These are phyloP conservation scores for Narcine bancroftii DNA, from an alignment of 2,113 vertebrate species.

Conservation along the genomic window DNA sequence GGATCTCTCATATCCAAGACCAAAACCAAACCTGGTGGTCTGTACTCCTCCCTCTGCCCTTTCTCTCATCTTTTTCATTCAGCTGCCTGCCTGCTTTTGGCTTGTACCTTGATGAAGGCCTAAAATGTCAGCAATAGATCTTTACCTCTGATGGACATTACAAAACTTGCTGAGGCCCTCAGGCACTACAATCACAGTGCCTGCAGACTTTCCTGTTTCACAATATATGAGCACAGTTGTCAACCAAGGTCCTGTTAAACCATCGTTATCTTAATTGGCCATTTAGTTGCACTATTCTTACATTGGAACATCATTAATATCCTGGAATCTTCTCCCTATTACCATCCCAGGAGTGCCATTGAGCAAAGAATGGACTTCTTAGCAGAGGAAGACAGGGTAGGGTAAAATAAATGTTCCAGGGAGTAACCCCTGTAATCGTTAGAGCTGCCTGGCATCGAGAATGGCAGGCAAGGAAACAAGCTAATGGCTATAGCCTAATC, in stretches of 20 bases:
- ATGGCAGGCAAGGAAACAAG: background rate
- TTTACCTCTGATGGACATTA: too few species aligned
- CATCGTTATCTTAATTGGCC: background rate
- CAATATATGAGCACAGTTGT: background rate
- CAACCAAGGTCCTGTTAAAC: background rate
- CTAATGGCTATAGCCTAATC: background rate
- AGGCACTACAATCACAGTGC: too few species aligned
- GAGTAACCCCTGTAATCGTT: background rate
- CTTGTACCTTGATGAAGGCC: too few species aligned
- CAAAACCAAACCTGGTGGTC: too few species aligned
- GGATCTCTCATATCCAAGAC: too few species aligned
- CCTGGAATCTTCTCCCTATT: background rate
- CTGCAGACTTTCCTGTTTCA: too few species aligned
- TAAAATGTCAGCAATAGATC: too few species aligned
- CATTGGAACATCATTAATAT: background rate
- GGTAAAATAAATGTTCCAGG: background rate
- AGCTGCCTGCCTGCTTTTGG: too few species aligned
- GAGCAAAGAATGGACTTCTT: background rate
- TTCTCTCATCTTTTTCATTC: too few species aligned
- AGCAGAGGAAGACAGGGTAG: background rate
- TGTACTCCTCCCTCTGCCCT: too few species aligned
- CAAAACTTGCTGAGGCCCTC: too few species aligned
- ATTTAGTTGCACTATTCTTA: background rate
- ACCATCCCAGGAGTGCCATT: background rate
- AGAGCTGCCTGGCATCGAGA: background rate